Conservation (phyloP, 2,113 vertebrate genomes). For the Neolamprologus variostigma region DNA sequence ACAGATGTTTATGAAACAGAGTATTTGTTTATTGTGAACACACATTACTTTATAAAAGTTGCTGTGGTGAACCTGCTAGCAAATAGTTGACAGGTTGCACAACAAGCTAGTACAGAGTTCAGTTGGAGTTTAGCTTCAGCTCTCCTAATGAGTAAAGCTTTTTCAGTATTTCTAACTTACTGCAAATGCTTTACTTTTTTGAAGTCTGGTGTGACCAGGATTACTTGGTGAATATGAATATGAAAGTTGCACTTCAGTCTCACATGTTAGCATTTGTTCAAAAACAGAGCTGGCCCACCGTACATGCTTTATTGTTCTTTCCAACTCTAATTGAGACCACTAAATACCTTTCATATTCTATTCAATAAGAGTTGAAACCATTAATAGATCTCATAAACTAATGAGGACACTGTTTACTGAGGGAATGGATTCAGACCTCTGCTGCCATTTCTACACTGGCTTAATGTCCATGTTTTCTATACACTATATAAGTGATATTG, state of each 20-base stretch:
- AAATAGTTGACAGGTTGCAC: background rate
- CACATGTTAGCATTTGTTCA: background rate
- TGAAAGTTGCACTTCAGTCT: background rate
- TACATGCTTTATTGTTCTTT: background rate
- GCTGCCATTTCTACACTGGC: background rate
- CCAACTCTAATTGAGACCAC: background rate
- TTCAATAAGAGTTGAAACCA: background rate
- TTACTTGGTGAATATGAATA: background rate
- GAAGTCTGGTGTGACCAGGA: background rate
- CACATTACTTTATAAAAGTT: background rate
- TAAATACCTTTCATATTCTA: background rate
- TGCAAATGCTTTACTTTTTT: background rate
- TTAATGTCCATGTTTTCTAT: background rate
- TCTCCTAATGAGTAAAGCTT: background rate
- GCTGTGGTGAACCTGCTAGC: background rate
- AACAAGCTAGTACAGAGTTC: background rate
- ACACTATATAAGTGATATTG: background rate
- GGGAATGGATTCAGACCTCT: background rate
- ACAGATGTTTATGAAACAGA: background rate
- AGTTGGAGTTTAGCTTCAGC: background rate
- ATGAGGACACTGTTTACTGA: background rate
- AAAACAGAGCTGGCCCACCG: background rate
- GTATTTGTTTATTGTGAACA: background rate
- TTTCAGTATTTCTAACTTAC: background rate
- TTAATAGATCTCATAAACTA: background rate